These are phyloP conservation scores for Alca torda DNA, from an alignment of 2,797 vertebrate species.

Conservation along the genomic window DNA sequence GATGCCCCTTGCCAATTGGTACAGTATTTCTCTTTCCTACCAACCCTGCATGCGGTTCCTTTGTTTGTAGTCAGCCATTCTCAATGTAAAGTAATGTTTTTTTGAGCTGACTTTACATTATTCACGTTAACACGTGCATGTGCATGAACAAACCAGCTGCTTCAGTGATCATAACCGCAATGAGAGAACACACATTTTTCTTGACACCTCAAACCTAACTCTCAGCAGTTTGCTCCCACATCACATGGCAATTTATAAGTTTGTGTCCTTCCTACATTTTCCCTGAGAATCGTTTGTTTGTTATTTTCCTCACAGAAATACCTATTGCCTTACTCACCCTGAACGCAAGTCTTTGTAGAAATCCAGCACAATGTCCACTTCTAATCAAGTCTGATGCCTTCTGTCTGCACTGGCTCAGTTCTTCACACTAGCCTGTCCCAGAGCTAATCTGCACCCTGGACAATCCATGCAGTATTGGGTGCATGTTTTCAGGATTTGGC, in stretches of 20 bases:
- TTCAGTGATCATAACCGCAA: neutral
- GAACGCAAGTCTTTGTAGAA: neutral
- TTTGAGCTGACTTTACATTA: slow-evolving; percentile 67
- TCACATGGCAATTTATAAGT: neutral
- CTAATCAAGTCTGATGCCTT: slow-evolving; percentile 22
- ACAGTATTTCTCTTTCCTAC: slow-evolving; percentile 99
- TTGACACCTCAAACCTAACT: slow-evolving; percentile 38
- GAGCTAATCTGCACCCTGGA: neutral
- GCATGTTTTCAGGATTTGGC: neutral
- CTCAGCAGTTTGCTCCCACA: slow-evolving; percentile 22
- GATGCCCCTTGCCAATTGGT: slow-evolving; percentile 99
- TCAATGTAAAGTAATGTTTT: slow-evolving; percentile 66
- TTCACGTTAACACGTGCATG: slow-evolving; percentile 63
- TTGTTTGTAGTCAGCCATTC: slow-evolving; percentile 71
- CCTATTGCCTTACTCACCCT: slow-evolving; percentile 51
- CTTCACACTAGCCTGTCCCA: neutral
- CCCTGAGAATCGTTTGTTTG: slow-evolving; percentile 27
- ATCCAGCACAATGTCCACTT: neutral
- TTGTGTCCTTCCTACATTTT: slow-evolving; percentile 51
- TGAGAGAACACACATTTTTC: neutral
- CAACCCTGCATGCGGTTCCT: slow-evolving; percentile 87
- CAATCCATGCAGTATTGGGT: neutral
- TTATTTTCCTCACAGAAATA: slow-evolving; percentile 25
- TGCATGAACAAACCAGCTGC: slow-evolving; percentile 72
- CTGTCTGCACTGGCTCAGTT: neutral